Evolutionary conservation across 1,140 invertebrate genomes (phyloP), one percentile per base, ranked within the genome.

Genomic region (Micrasema longulum): DNA sequence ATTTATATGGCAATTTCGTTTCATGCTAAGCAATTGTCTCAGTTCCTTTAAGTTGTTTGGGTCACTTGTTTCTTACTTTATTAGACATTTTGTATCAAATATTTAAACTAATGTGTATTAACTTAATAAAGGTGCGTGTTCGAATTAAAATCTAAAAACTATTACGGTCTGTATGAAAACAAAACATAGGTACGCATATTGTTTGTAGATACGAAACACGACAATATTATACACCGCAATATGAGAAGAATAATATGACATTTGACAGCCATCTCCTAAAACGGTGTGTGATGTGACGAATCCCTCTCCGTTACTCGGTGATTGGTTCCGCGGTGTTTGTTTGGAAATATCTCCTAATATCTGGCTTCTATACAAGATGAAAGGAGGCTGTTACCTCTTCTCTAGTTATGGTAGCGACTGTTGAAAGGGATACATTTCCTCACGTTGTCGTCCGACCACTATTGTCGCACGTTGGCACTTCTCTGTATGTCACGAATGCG

Each of bases 221-320:
- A n/a, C n/a, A n/a, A n/a, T n/a, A n/a, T n/a, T n/a, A n/a, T n/a
- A n/a, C n/a, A n/a, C n/a, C n/a, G n/a, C n/a, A n/a, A n/a, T n/a
- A n/a, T 31, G 26, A 35, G 36, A 18, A 57, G 10, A 57, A 57
- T 35, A 36, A n/a, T n/a, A n/a, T n/a, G n/a, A n/a, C 26, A 36
- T 12, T 57, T 57, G 31, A 35, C 23, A 35, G n/a, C 2, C 36
- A 9, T 26, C 26, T 12, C 23, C 62, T 22, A 11, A 67, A 50
- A 67, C 23, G 47, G 66, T 57, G 52, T 26, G 50, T n/a, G 66
- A 7, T 45, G 52, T 57, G 52, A 69, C 66, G 16, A 69, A 69
- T 69, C 35, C 11, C 18, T n/a, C 18, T 57, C 66, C 66, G 66
- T 69, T 69, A 69, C 38, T 52, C 66, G 66, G n/a, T n/a, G n/a